Base-by-base conservation (phyloP, 2,888 invertebrate genomes). In the Hecatera dysodea region DNA sequence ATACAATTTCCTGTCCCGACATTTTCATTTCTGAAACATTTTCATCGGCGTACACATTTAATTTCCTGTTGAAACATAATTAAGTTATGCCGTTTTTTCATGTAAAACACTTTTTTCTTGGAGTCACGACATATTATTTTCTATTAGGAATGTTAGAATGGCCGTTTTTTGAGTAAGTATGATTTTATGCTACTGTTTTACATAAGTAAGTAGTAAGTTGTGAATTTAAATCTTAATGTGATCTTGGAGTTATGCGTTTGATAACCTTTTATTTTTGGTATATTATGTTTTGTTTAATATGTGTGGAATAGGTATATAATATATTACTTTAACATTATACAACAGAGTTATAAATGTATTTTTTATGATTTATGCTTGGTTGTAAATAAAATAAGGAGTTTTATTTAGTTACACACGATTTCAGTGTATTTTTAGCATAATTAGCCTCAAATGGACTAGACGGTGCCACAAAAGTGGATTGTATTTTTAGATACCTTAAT, bases 51-150 rank as follows among this genome's bases (percentile, higher is more conserved):
- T 80, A 78, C 83, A 85, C 82, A 87, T 89, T 90, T 93, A 92
- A 93, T 93, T 93, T 93, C 93, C 92, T 92, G 91, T 87, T 86
- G 75, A 80, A 87, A 88, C 85, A 87, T 87, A 90, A 91, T 89
- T 91, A 89, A 88, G 86, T 88, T 87, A 89, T 71, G 67, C 80
- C 73, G 72, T 77, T 78, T 80, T 82, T 79, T 78, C 69, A 81
- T 73, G 72, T 75, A 72, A 83, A 87, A 86, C 83, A 83, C 76
- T 83, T 86, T 86, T 87, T 85, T 83, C 72, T 75, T 72, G 9
- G 65, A 81, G 82, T 84, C 88, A 90, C 86, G 89, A 86, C 84
- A 85, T 81, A 75, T 79, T 81, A 78, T 80, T 78, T 83, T 87
- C 87, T 84, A 80, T 80, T 80, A 80, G 7, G 44, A 64, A 44